phyloP scores from a whole-genome alignment of 2,797 vertebrate species.

The Microctenopoma lineatum region DNA sequence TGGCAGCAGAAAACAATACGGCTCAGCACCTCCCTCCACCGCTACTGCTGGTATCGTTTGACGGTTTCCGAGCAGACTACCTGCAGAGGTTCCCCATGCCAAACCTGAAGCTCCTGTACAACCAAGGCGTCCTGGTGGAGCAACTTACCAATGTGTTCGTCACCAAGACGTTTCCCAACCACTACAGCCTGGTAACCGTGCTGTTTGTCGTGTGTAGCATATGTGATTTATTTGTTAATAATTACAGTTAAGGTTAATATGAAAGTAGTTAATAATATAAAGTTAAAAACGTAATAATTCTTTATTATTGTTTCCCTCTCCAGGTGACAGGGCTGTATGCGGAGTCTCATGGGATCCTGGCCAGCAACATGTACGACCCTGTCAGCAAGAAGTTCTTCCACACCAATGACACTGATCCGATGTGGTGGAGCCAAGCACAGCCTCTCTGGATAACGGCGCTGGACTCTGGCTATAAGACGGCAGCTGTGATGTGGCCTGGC shows the following conservation, averaged over 20 bases:
- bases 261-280: not conserved
- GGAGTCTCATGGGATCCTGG: conserved; percentile 94
- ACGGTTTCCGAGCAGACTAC: conserved; percentile 96
- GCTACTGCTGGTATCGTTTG: conserved; percentile 93
- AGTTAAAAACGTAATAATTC: not conserved
- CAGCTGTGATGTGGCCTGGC: conserved; percentile 95
- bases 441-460: conserved; percentile 94
- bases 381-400: conserved; percentile 82
- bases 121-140: conserved; percentile 89
- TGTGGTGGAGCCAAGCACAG: conserved; percentile 92
- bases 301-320: not conserved
- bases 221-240: not conserved
- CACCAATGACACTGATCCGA: conserved; percentile 80
- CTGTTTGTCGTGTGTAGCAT: not conserved
- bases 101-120: conserved; percentile 88
- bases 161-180: conserved; percentile 98
- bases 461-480: conserved; percentile 86
- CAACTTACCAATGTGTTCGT: conserved; percentile 91
- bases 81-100: conserved; percentile 88
- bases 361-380: conserved; percentile 91
- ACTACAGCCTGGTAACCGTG: conserved; percentile 90
- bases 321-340: conserved; percentile 91
- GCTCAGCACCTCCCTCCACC: conserved; percentile 57
- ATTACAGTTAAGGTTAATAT: not conserved
- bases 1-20: conserved; percentile 35